Evolutionary conservation across 2,113 vertebrate species (phyloP).

Genomic region (Hyla sarda): DNA sequence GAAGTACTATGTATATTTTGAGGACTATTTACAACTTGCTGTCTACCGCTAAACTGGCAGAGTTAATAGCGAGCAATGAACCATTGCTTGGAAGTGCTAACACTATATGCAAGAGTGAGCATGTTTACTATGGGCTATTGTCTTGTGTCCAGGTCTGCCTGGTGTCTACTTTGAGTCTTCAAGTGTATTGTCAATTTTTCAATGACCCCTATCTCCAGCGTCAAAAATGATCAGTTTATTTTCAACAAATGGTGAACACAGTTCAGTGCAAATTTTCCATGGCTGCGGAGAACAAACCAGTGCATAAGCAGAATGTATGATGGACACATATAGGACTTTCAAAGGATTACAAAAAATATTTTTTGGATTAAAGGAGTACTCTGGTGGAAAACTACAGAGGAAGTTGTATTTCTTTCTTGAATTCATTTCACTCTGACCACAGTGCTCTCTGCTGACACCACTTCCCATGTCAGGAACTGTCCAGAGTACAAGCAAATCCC

Average conservation of each 20-base stretch:
- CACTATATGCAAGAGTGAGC: background rate
- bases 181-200: background rate
- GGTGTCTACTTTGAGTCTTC: background rate
- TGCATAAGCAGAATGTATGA: background rate
- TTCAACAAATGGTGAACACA: background rate
- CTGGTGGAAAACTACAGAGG: too few species aligned
- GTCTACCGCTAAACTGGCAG: background rate
- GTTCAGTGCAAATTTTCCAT: background rate
- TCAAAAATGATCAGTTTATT: background rate
- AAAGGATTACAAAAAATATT: background rate
- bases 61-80: background rate
- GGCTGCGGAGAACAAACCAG: background rate
- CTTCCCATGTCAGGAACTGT: too few species aligned
- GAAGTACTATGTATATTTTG: background rate
- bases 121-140: background rate
- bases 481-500: too few species aligned
- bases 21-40: background rate
- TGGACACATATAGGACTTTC: background rate
- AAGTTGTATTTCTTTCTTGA: too few species aligned
- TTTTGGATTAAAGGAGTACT: too few species aligned
- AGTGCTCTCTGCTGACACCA: too few species aligned
- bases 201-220: background rate
- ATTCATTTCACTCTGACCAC: too few species aligned
- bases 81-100: background rate
- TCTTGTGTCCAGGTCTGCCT: background rate